Evolutionary conservation across 2,113 vertebrate species (phyloP), one percentile per base, ranked within the genome.

Genomic region (Rostratula benghalensis): DNA sequence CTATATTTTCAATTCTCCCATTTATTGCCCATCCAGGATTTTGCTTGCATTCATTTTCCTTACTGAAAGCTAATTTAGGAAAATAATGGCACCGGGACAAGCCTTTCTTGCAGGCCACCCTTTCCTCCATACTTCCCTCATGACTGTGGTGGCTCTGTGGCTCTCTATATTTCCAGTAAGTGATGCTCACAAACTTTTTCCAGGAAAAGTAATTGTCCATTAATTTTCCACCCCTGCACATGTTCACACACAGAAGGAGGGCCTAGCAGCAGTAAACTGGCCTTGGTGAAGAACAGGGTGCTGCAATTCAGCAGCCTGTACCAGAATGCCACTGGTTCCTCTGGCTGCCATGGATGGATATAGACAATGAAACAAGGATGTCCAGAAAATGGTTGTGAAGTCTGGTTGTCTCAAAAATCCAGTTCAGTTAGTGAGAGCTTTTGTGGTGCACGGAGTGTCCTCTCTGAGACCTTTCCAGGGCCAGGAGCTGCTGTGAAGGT

Each of bases 141-240:
- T 35, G 89, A 6, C 1, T 3, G 0, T 35, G n/a, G 33, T 21
- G 30, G 12, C 12, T 54, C 81, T 81, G 35, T 0, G 0, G 15
- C 11, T 81, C 54, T 46, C 83, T 82, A 46, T 2, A 2, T 16
- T 75, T 89, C 87, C 63, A 51, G 8, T 25, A 67, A 70, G 31
- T 35, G 54, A 71, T 63, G 31, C 23, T 84, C 23, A 56, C 56
- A 73, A 81, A 6, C 15, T 3, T 46, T 89, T 75, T 50, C 74
- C 64, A 75, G 65, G 51, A 70, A 60, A 59, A 64, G 17, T 4
- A 35, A 35, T 46, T 70, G 28, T 8, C 39, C 31, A 17, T 69
- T 86, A 37, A 28, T 69, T 92, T 89, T 81, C 46, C 65, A 14
- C 30, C n/a, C 68, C 48, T 61, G 24, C 8, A 11, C 1, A 1